Conservation (phyloP, 2,888 invertebrate species). For the Amphipyra tragopoginis region DNA sequence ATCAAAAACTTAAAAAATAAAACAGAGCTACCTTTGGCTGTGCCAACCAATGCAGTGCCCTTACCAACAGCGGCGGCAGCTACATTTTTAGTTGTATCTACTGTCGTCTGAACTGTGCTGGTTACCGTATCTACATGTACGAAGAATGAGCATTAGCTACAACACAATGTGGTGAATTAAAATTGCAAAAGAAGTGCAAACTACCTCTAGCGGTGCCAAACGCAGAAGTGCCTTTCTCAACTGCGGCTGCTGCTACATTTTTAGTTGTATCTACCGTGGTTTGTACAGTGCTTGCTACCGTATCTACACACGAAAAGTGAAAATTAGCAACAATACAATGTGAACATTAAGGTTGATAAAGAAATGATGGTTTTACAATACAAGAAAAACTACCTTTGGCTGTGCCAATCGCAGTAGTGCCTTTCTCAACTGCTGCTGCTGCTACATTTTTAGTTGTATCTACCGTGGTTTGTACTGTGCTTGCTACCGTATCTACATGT, state of each 20-base stretch:
- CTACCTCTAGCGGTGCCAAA: conserved; percentile 38
- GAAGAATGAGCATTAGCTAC: neutral
- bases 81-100: conserved; percentile 64
- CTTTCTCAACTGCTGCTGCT: conserved; percentile 58
- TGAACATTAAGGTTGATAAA: neutral
- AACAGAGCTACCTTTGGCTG: conserved; percentile 28
- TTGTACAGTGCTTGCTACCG: conserved; percentile 53
- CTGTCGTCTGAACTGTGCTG: conserved; percentile 57
- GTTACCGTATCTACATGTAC: conserved; percentile 45
- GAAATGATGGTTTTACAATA: neutral
- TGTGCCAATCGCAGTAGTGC: conserved; percentile 60
- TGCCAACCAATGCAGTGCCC: conserved; percentile 20
- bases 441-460: conserved; percentile 59
- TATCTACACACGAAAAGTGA: conserved; percentile 28
- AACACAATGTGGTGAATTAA: neutral
- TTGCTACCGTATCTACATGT: conserved; percentile 57
- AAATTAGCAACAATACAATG: neutral
- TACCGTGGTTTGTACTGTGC: conserved; percentile 58
- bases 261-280: conserved; percentile 65
- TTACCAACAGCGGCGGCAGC: conserved; percentile 56
- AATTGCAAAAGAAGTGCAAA: neutral
- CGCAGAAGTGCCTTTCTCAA: conserved; percentile 32
- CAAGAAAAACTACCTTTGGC: conserved; percentile 27
- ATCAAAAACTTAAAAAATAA: neutral
- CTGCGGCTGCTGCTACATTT: conserved; percentile 58